Base-by-base conservation (phyloP, 2,888 invertebrate species). In the Calliscelio sp. region DNA sequence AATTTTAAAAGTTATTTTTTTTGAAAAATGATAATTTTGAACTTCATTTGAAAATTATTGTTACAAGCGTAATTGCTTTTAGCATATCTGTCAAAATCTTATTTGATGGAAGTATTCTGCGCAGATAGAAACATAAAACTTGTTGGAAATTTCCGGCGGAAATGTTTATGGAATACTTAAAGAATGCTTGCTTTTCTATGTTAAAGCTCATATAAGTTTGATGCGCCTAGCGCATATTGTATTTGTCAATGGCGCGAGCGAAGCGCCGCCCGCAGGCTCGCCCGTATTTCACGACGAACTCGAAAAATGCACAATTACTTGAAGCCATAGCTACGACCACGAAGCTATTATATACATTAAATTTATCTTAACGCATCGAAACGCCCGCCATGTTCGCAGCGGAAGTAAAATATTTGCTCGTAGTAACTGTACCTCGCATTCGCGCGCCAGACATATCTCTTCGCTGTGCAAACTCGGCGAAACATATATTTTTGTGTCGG, bases 351-450 rank as follows among this genome's bases (percentile, higher is more conserved):
- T 83, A 57, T 79, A 79, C 79, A 83, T 79, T 74, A 84, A 84
- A 79, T 84, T 79, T 79, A 75, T 79, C 83, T 70, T 80, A 68
- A 75, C 70, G 71, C 80, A 79, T 68, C 66, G 74, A 74, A 75
- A 83, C 85, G 85, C 84, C 85, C 86, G 85, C 84, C 79, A 77
- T 85, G 85, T 85, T 85, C 85, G 84, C 87, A 86, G 80, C 74
- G 84, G 73, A 88, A 87, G 88, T 88, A 86, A 87, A 89, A 89
- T 88, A 89, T 90, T 90, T 90, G 86, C 86, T 70, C 77, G 79
- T 55, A 83, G 61, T 70, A 71, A 65, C 68, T 63, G 59, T 83
- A 68, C 68, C 70, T 81, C 70, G 49, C 16, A 11, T 14, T 55
- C 44, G 32, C 68, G 68, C 75, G 81, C 85, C 85, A 85, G 78